Evolutionary conservation across 2,888 invertebrate species (phyloP).

Genomic region (Cetonia aurata): DNA sequence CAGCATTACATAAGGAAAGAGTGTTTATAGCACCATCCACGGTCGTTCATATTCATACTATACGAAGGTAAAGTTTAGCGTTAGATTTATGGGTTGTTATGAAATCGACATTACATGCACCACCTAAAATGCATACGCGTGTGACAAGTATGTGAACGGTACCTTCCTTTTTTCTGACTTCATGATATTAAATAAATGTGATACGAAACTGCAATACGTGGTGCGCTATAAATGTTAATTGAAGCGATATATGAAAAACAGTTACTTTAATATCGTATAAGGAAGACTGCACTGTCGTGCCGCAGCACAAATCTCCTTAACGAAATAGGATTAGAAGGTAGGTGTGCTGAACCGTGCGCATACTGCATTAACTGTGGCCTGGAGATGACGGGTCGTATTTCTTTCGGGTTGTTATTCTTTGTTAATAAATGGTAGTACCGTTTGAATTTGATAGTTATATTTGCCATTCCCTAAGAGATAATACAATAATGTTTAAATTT

Average conservation of each 20-base stretch:
- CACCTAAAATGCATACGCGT: background rate
- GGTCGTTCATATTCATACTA: background rate
- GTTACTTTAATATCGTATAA: slow-evolving; percentile 29
- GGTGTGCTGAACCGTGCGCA: background rate
- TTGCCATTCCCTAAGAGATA: no score
- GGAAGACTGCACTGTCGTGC: background rate
- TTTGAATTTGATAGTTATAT: no score
- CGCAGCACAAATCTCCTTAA: background rate
- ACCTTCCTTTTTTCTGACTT: background rate
- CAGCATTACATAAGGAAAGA: slow-evolving; percentile 6
- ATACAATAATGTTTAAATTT: no score
- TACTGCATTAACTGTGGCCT: background rate
- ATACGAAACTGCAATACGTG: slow-evolving; percentile 2
- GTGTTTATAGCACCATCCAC: slow-evolving; percentile 2
- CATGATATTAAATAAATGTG: slow-evolving; percentile 11
- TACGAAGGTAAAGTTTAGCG: background rate
- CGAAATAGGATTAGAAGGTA: background rate
- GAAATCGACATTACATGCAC: background rate
- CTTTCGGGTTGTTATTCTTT: no score
- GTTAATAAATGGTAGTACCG: no score
- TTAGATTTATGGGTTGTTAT: slow-evolving; percentile 2
- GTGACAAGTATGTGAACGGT: slow-evolving; percentile 6
- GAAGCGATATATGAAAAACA: slow-evolving; percentile 33
- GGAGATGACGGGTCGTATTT: no score
- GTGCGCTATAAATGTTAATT: slow-evolving; percentile 35